phyloP scores from a whole-genome alignment of 2,113 vertebrate genomes.

The Rhombomys opimus region DNA sequence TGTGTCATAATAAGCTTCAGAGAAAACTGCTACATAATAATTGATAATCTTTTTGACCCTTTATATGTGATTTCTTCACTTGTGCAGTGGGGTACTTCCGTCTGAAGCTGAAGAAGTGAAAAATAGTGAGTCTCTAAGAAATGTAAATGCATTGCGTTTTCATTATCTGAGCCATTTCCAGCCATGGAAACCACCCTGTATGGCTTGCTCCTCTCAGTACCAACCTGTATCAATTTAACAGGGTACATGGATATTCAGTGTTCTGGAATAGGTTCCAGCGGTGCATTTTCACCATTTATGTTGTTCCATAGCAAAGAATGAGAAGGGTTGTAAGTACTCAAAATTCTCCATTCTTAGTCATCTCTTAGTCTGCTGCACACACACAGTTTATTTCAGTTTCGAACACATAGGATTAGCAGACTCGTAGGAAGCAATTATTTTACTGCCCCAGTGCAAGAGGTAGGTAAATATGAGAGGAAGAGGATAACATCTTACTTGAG shows the following conservation, averaged over 20 bases:
- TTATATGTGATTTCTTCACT: not conserved
- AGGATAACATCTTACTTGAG: not conserved
- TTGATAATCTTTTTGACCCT: not conserved
- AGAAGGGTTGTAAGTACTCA: not conserved
- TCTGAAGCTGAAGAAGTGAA: not conserved
- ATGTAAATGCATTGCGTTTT: constrained; percentile 18
- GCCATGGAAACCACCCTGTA: not conserved
- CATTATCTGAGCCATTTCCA: constrained; percentile 44
- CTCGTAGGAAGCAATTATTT: not conserved
- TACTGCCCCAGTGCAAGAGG: not conserved
- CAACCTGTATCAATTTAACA: constrained; percentile 10
- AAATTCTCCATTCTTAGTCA: not conserved
- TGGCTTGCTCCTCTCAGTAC: not conserved
- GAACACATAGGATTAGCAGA: not conserved
- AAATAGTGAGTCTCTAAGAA: not conserved
- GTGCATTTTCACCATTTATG: not conserved
- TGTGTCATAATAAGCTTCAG: too few relatives aligned
- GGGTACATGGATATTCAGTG: not conserved
- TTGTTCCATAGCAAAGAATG: constrained; percentile 18
- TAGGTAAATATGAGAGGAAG: not conserved
- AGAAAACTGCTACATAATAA: too few relatives aligned
- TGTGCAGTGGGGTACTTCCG: not conserved
- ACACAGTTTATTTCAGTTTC: constrained; percentile 20
- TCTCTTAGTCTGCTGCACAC: not conserved
- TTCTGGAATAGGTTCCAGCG: not conserved